phyloP scores from a whole-genome alignment of 1,140 invertebrate species.

The Psix sp. region DNA sequence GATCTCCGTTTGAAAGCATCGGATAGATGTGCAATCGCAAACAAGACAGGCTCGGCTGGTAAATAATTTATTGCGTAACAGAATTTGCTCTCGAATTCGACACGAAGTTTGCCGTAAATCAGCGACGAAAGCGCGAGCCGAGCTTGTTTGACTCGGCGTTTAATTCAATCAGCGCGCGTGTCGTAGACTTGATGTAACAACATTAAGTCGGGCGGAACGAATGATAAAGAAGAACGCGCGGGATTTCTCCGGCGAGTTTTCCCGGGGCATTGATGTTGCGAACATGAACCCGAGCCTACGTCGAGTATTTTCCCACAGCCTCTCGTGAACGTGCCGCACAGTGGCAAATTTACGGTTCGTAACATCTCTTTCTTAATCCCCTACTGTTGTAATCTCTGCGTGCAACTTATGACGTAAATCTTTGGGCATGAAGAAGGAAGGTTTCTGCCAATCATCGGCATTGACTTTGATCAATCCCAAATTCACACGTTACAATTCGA shows the following conservation, averaged over 20 bases:
- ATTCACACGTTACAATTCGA: background rate
- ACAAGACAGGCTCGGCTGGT: slow-evolving; percentile 10
- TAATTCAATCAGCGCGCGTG: slow-evolving; percentile 40
- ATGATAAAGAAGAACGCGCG: slow-evolving; percentile 69
- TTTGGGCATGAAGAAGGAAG: slow-evolving; percentile 20
- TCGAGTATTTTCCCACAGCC: slow-evolving; percentile 71
- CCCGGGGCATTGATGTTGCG: slow-evolving; percentile 58
- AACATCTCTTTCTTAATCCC: slow-evolving; percentile 67
- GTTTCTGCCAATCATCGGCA: slow-evolving; percentile 42
- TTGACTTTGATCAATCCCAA: slow-evolving; percentile 22
- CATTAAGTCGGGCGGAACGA: slow-evolving; percentile 60
- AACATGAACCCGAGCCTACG: slow-evolving; percentile 56
- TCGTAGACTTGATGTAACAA: slow-evolving; percentile 53
- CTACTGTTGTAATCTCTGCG: slow-evolving; percentile 50
- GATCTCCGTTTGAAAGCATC: too few relatives aligned
- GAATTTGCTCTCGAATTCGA: slow-evolving; percentile 23
- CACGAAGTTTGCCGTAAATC: slow-evolving; percentile 35
- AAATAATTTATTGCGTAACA: slow-evolving; percentile 37
- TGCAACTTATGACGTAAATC: slow-evolving; percentile 58
- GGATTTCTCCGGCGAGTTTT: slow-evolving; percentile 56
- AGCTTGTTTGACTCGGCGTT: slow-evolving; percentile 37
- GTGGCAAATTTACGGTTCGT: slow-evolving; percentile 69
- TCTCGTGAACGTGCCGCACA: slow-evolving; percentile 57
- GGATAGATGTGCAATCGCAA: background rate
- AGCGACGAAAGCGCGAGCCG: slow-evolving; percentile 29